These are phyloP conservation scores for Geopemphigus sp. DNA, from an alignment of 1,140 invertebrate species.

Conservation along the genomic window DNA sequence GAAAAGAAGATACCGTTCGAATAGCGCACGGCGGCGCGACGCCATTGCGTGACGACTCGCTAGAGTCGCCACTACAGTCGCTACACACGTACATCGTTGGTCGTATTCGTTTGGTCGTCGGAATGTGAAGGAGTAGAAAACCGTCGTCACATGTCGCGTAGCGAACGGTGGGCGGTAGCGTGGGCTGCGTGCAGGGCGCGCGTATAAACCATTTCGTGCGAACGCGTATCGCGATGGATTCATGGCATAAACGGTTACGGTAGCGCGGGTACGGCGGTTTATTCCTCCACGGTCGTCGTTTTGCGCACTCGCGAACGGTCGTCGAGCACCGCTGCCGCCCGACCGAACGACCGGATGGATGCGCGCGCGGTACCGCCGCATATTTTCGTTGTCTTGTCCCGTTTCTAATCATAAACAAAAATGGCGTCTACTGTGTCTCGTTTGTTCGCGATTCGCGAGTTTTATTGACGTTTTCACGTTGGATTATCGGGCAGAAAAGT, in stretches of 20 bases:
- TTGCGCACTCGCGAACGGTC: constrained; percentile 18
- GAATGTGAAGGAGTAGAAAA: too few relatives aligned
- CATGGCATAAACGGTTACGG: constrained; percentile 20
- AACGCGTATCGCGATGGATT: not conserved
- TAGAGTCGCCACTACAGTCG: too few relatives aligned
- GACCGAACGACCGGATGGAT: constrained; percentile 39
- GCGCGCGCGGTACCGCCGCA: constrained; percentile 29
- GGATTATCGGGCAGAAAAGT: not conserved
- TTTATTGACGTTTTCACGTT: constrained; percentile 29
- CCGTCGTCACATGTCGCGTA: too few relatives aligned
- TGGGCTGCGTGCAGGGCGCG: too few relatives aligned
- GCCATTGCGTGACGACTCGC: too few relatives aligned
- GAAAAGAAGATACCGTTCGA: too few relatives aligned
- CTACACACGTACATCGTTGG: too few relatives aligned
- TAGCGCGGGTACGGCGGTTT: not conserved
- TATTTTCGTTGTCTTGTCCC: constrained; percentile 49
- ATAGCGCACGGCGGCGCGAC: too few relatives aligned
- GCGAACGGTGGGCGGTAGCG: too few relatives aligned
- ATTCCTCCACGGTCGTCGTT: constrained; percentile 31
- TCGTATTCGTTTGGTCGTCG: too few relatives aligned
- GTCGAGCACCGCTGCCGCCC: not conserved
- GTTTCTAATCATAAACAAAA: constrained; percentile 48
- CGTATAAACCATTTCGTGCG: too few relatives aligned
- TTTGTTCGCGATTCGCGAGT: constrained; percentile 34
- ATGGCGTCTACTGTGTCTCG: constrained; percentile 43